Evolutionary conservation across 2,888 invertebrate species (phyloP).

Genomic region (Papilio elwesi): DNA sequence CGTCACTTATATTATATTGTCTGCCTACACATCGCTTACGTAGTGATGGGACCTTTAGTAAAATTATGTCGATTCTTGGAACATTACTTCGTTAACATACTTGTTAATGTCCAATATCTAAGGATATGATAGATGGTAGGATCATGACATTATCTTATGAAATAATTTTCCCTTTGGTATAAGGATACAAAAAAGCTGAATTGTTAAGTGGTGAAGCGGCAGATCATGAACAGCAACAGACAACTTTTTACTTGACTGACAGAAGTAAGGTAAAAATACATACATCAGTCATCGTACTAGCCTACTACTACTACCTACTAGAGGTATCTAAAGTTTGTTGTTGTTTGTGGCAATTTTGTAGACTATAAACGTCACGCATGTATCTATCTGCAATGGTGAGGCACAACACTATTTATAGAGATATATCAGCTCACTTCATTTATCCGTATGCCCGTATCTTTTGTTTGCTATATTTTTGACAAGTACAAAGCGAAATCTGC

Average conservation of each 20-base stretch:
- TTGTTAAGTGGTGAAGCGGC: too few species aligned
- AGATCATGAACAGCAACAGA: too few species aligned
- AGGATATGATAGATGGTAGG: too few species aligned
- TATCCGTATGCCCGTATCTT: constrained; percentile 79
- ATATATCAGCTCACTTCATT: constrained; percentile 84
- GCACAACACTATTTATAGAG: constrained; percentile 66
- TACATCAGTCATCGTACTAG: too few species aligned
- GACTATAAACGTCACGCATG: neutral
- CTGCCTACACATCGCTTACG: constrained; percentile 74
- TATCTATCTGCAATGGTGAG: constrained; percentile 48
- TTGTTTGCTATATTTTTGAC: constrained; percentile 85
- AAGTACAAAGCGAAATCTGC: constrained; percentile 83
- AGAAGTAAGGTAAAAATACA: too few species aligned
- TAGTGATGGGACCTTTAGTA: constrained; percentile 57
- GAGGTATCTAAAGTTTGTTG: neutral
- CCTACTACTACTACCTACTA: neutral
- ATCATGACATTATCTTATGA: too few species aligned
- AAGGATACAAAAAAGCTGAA: too few species aligned
- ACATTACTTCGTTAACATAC: neutral
- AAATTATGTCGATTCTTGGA: constrained; percentile 52
- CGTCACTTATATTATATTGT: constrained; percentile 81
- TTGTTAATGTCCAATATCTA: too few species aligned
- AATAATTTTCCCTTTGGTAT: too few species aligned
- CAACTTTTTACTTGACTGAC: too few species aligned
- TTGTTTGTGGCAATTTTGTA: constrained; percentile 5